Evolutionary conservation across 2,113 vertebrate species (phyloP).

Genomic region (Malurus cyaneus): DNA sequence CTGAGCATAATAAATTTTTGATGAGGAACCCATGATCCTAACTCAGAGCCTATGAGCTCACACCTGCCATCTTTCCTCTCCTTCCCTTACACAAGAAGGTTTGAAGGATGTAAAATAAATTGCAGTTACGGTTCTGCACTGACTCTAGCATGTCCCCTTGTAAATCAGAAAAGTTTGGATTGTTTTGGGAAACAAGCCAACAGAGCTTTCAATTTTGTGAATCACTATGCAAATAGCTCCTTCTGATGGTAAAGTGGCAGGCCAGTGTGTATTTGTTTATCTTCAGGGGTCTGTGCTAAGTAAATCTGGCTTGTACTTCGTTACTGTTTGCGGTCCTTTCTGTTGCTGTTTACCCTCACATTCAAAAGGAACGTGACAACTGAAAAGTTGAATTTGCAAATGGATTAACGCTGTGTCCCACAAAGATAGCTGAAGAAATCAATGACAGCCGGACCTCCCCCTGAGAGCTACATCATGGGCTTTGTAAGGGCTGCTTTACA

Average conservation of each 20-base stretch:
- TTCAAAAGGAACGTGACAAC: slow-evolving; percentile 19
- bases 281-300: not conserved
- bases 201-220: not conserved
- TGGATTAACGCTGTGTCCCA: slow-evolving; percentile 1
- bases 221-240: not conserved
- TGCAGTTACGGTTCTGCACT: not conserved
- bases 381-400: slow-evolving; percentile 15
- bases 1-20: not conserved
- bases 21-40: not conserved
- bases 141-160: not conserved
- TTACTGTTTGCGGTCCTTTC: slow-evolving; percentile 19
- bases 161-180: not conserved
- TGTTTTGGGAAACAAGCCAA: not conserved
- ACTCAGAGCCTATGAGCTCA: not conserved
- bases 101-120: not conserved
- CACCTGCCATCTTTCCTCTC: not conserved
- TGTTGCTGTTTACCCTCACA: slow-evolving; percentile 22
- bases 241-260: slow-evolving; percentile 18
- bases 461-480: not conserved
- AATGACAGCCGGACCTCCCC: not conserved
- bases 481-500: not conserved
- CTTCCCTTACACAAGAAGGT: not conserved
- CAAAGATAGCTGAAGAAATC: slow-evolving; percentile 36
- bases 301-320: slow-evolving; percentile 13
- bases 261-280: not conserved